These are phyloP conservation scores for Pipistrellus nathusii DNA, from an alignment of 2,797 vertebrate species.

Conservation along the genomic window DNA sequence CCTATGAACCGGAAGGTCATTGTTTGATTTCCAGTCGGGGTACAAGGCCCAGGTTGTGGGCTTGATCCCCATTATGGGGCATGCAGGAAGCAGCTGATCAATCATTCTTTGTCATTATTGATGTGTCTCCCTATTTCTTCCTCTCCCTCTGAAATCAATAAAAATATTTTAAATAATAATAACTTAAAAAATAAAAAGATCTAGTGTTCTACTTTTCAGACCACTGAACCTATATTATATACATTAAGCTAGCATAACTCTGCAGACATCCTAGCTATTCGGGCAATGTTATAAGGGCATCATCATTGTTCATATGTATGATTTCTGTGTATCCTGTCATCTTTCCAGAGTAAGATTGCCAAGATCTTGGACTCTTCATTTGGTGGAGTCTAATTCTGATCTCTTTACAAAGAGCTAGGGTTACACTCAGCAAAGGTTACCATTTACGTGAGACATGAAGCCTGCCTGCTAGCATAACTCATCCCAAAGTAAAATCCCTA, in stretches of 20 bases:
- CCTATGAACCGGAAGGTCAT: too few relatives aligned
- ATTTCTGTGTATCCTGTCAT: conserved; percentile 84
- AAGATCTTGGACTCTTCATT: conserved; percentile 86
- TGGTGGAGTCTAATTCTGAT: conserved; percentile 87
- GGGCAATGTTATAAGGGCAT: conserved; percentile 79
- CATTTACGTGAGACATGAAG: conserved; percentile 87
- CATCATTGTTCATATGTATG: conserved; percentile 80
- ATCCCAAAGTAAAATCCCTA: conserved; percentile 83
- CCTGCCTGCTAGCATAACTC: conserved; percentile 82
- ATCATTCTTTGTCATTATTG: too few relatives aligned
- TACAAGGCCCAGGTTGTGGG: too few relatives aligned
- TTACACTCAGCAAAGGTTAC: conserved; percentile 89
- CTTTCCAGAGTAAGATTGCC: conserved; percentile 86
- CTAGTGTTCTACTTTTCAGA: conserved; percentile 79
- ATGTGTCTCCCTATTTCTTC: too few relatives aligned
- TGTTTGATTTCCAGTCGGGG: too few relatives aligned
- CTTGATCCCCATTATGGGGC: too few relatives aligned
- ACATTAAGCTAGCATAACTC: conserved; percentile 73
- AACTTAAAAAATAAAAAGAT: conserved; percentile 63
- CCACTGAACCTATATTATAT: conserved; percentile 73
- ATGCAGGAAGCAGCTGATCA: too few relatives aligned
- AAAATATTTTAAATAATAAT: too few relatives aligned
- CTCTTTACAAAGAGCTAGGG: conserved; percentile 87
- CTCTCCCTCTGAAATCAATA: too few relatives aligned
- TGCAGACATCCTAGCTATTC: conserved; percentile 82